Evolutionary conservation across 2,113 vertebrate genomes (phyloP), one percentile per base, ranked within the genome.

Genomic region (Pseudopodoces humilis): DNA sequence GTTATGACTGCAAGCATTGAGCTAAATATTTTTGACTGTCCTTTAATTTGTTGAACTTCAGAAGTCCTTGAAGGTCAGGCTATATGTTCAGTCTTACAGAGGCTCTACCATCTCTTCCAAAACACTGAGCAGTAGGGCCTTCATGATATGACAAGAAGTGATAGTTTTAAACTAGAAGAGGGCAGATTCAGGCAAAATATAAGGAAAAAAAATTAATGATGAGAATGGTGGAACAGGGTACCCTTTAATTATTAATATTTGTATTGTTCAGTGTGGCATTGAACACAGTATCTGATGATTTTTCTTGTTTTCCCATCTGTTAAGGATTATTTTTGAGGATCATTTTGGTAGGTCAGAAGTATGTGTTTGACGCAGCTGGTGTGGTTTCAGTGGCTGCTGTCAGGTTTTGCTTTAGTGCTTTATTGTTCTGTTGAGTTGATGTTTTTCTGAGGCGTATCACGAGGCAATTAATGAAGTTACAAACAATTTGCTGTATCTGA

Each of bases 171-270:
- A 46, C 12, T 37, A 9, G 28, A 44, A 55, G 31, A 55, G 21
- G 5, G 6, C 5, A 21, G 22, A n/a, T 55, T 58, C 35, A 50
- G 60, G 27, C 19, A 18, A 37, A 14, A 17, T 11, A 13, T 1
- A 39, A 59, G 35, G 35, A 30, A 56, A n/a, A 10, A 12, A 13
- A 4, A 55, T 59, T 74, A 15, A 10, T 0, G 0, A 2, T 25
- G 20, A 25, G 18, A 16, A 9, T 79, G 41, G 18, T 80, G n/a
- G 46, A 67, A 27, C 58, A 14, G 6, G 39, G 27, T 84, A 28
- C 53, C 20, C 19, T 63, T 62, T 14, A 59, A 25, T 17, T 70
- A 13, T 33, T 89, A 69, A 37, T 60, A 50, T 7, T 91, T 1
- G 0, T 44, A 22, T 65, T 87, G 43, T 25, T 87, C 71, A n/a